Conservation (phyloP, 2,888 invertebrate species). For the Watsonalla binaria region DNA sequence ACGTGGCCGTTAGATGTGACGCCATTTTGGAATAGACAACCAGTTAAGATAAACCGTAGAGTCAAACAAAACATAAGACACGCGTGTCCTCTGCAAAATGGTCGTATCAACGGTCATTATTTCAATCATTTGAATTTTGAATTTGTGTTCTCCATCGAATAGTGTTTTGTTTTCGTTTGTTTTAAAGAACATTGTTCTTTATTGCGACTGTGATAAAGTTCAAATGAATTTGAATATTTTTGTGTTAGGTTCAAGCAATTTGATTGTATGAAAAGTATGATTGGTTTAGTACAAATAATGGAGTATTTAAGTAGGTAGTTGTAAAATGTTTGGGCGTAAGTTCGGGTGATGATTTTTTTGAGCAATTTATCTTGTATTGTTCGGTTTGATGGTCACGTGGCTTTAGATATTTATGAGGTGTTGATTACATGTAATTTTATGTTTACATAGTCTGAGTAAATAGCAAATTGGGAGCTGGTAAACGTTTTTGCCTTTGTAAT, state of each 20-base stretch:
- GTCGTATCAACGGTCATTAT: conserved; percentile 55
- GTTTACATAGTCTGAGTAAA: conserved; percentile 2
- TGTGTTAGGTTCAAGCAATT: conserved; percentile 31
- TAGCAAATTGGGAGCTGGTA: conserved; percentile 2
- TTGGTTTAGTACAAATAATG: conserved; percentile 45
- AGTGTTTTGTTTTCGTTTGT: conserved; percentile 2
- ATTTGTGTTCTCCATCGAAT: conserved; percentile 26
- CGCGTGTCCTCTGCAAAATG: conserved; percentile 18
- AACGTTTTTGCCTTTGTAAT: not conserved
- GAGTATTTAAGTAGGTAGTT: conserved; percentile 27
- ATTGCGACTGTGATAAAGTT: conserved; percentile 3
- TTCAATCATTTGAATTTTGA: conserved; percentile 63
- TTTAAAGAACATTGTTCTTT: conserved; percentile 12
- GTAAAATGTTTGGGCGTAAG: conserved; percentile 42
- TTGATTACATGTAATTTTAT: conserved; percentile 38
- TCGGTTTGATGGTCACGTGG: conserved; percentile 36
- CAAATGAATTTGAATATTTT: conserved; percentile 9
- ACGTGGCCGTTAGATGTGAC: conserved; percentile 47
- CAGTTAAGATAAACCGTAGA: conserved; percentile 23
- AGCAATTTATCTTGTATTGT: conserved; percentile 57
- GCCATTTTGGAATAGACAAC: conserved; percentile 50
- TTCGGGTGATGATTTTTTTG: conserved; percentile 33
- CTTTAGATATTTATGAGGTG: conserved; percentile 38
- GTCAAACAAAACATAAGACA: not conserved
- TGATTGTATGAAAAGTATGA: conserved; percentile 36